Percentiles rank a stretch among this genome's conserved stretches.
phyloP scores from a whole-genome alignment of 1,140 invertebrate species.

The Pissodes strobi region DNA sequence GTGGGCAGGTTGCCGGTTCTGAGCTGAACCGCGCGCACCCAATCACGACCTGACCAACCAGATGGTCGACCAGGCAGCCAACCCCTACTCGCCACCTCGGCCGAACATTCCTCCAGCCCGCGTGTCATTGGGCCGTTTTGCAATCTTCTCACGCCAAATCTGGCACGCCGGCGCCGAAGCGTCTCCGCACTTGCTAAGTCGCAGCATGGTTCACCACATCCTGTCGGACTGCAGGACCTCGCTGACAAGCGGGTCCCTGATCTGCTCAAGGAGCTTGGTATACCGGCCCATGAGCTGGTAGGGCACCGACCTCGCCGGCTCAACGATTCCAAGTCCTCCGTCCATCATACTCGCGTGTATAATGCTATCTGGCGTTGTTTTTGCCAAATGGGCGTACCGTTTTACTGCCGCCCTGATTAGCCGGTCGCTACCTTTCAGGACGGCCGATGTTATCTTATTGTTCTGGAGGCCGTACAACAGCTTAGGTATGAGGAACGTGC shows the following conservation, averaged over 20 bases:
- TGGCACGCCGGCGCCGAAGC: no score
- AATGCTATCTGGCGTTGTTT: constrained; percentile 22
- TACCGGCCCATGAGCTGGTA: constrained; percentile 38
- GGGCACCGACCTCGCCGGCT: no score
- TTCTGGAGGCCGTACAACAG: constrained; percentile 34
- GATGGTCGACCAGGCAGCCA: not conserved
- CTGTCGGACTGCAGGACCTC: constrained; percentile 55
- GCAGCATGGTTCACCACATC: no score
- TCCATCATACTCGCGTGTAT: constrained; percentile 34
- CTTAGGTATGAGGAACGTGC: constrained; percentile 27
- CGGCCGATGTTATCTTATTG: constrained; percentile 4
- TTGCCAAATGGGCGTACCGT: constrained; percentile 20
- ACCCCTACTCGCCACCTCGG: no score
- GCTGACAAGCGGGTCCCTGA: constrained; percentile 77
- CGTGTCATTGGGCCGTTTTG: no score
- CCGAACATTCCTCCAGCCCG: no score
- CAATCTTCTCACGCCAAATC: no score
- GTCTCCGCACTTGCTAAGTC: no score
- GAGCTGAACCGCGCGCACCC: constrained; percentile 31
- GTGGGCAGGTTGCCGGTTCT: constrained; percentile 25
- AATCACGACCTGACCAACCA: constrained; percentile 23
- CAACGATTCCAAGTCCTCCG: constrained; percentile 43
- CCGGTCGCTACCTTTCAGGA: constrained; percentile 25
- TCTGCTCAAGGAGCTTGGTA: constrained; percentile 80
- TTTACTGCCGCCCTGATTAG: constrained; percentile 25